Base-by-base conservation (phyloP, 1,140 invertebrate genomes). In the Homalodisca vitripennis region DNA sequence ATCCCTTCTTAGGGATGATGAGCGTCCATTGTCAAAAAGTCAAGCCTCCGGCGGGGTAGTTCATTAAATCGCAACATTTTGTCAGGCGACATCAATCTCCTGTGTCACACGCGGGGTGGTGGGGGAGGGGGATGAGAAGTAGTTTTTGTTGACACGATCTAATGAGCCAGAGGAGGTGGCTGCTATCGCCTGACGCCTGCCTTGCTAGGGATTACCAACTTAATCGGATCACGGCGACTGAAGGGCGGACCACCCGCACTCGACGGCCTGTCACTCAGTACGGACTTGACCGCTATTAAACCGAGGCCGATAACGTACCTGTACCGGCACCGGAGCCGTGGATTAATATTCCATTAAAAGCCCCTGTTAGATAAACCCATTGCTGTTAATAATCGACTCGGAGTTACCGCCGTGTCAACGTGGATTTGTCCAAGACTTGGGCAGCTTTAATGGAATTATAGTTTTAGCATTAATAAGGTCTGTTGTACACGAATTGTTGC, bases 91-190 rank as follows among this genome's bases (percentile, higher is more conserved):
- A 60, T 60, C 55, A 26, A 60, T 60, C 55, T 60, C 29, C 14
- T n/a, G 12, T 27, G 3, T 10, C 13, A 53, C 34, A 12, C 10
- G 55, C 22, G 10, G 27, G 55, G 22, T 22, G 55, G 29, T 60
- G 55, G n/a, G 48, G 55, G 55, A 12, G 27, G 55, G 22, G 55
- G 55, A 60, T 60, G 55, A 60, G 55, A 27, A 60, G 55, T 26
- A 29, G 55, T 60, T 60, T 60, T 60, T 60, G 55, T 60, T 60
- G 55, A 60, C 55, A 60, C 22, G 55, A 60, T 60, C 55, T 60
- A 60, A 60, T 60, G 55, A 60, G 55, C 22, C 55, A n/a, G 29
- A 60, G 55, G 55, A 60, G 13, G n/a, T n/a, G n/a, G n/a, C 6
- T 60, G 55, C 55, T 60, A 60, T 60, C 55, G 29, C 22, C 55